These are phyloP conservation scores for Tipula unca DNA, from an alignment of 2,888 invertebrate species.

Conservation along the genomic window DNA sequence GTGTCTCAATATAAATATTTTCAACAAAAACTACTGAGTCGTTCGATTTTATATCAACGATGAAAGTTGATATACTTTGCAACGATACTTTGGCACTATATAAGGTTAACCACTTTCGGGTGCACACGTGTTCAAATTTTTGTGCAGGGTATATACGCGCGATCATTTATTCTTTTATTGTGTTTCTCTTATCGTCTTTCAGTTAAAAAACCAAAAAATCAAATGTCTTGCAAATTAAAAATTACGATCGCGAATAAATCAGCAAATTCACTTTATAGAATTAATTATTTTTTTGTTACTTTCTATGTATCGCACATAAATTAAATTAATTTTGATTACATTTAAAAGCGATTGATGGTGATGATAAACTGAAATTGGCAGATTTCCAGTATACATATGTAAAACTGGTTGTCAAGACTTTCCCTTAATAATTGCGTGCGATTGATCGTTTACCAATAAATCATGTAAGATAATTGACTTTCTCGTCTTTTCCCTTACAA, in stretches of 20 bases:
- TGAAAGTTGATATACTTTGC: neutral
- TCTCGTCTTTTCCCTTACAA: no score
- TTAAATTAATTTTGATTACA: neutral
- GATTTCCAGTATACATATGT: neutral
- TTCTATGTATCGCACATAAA: neutral
- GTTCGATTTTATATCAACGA: neutral
- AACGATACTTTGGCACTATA: no score
- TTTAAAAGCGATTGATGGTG: neutral
- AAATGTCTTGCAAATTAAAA: neutral
- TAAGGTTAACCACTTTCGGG: neutral
- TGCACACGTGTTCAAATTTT: neutral
- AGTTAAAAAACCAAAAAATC: neutral
- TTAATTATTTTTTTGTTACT: neutral
- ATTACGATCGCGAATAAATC: neutral
- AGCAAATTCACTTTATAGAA: neutral
- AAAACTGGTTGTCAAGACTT: neutral
- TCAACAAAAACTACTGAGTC: no score
- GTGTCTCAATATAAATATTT: no score
- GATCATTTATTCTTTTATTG: neutral
- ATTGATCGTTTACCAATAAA: neutral
- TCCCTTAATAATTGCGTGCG: neutral
- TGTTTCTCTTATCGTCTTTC: neutral
- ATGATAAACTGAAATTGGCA: neutral
- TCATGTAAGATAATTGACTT: no score
- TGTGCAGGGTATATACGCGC: neutral